phyloP scores from a whole-genome alignment of 2,113 vertebrate genomes.

The Lamprologus callipterus region DNA sequence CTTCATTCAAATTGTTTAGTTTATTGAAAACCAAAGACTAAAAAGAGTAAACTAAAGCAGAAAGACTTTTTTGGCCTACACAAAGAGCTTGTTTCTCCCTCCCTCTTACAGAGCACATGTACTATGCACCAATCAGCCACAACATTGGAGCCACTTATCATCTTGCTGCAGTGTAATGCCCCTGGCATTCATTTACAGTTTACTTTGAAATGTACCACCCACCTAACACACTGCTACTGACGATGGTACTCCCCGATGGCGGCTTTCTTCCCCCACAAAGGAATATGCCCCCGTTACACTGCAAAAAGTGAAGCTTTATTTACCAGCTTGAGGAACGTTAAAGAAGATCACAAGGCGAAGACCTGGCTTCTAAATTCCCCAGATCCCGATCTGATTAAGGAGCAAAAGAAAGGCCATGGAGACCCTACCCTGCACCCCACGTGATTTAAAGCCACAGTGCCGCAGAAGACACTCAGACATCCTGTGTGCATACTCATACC shows the following conservation, averaged over 20 bases:
- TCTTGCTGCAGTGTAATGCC: neutral
- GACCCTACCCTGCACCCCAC: fast-evolving
- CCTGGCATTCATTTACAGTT: neutral
- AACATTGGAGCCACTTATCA: neutral
- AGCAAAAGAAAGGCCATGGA: neutral
- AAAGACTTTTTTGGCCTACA: neutral
- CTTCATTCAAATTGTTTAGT: neutral
- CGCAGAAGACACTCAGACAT: neutral
- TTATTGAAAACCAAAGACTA: neutral
- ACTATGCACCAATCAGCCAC: neutral
- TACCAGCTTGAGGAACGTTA: neutral
- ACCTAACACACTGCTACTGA: neutral
- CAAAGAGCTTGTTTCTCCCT: neutral
- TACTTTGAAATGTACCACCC: neutral
- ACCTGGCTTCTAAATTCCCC: neutral
- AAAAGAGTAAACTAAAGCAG: neutral
- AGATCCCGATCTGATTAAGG: neutral
- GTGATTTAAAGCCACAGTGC: neutral
- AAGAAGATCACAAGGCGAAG: neutral
- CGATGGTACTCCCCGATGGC: neutral
- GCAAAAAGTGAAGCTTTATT: neutral
- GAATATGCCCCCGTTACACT: neutral
- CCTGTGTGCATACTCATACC: neutral
- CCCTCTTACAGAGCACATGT: neutral
- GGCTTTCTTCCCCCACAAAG: neutral